Percentiles rank a stretch among this genome's conserved stretches.
phyloP scores from a whole-genome alignment of 1,140 invertebrate genomes.

The Ceratosolen solmsi region DNA sequence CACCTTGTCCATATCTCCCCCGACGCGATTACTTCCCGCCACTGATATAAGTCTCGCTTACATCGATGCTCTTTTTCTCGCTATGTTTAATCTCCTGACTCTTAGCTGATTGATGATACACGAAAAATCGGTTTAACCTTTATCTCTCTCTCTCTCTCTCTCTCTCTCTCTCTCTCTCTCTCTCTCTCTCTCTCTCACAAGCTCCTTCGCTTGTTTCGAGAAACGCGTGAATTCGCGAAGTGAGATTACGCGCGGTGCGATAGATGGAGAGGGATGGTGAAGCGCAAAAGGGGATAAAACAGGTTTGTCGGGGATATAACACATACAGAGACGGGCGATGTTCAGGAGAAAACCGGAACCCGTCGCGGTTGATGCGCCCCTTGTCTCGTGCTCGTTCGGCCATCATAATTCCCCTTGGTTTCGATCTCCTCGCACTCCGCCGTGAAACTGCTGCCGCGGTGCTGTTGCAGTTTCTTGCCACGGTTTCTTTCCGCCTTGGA shows the following conservation, averaged over 20 bases:
- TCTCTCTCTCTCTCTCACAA: neutral
- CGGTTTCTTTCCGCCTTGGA: constrained; percentile 28
- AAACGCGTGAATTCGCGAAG: constrained; percentile 7
- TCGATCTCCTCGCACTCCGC: constrained; percentile 32
- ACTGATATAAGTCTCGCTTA: neutral
- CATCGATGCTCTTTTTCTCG: neutral
- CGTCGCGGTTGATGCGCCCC: constrained; percentile 25
- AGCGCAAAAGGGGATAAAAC: constrained; percentile 20
- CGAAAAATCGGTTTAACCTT: constrained; percentile 22
- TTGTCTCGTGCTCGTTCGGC: constrained; percentile 43
- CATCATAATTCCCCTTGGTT: constrained; percentile 45
- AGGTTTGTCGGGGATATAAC: constrained; percentile 36
- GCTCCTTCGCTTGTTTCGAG: neutral
- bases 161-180: neutral
- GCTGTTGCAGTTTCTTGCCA: constrained; percentile 17
- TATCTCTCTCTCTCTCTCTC: neutral
- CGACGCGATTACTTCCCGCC: neutral
- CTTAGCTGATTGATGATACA: constrained; percentile 8
- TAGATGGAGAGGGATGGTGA: constrained; percentile 8
- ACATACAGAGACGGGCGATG: neutral
- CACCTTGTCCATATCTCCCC: neutral
- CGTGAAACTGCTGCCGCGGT: no score
- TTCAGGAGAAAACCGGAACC: constrained; percentile 42
- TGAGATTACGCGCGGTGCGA: constrained; percentile 22
- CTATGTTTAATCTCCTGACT: constrained; percentile 4